Conservation (phyloP, 2,113 vertebrate genomes). For the Leucosticte australis region DNA sequence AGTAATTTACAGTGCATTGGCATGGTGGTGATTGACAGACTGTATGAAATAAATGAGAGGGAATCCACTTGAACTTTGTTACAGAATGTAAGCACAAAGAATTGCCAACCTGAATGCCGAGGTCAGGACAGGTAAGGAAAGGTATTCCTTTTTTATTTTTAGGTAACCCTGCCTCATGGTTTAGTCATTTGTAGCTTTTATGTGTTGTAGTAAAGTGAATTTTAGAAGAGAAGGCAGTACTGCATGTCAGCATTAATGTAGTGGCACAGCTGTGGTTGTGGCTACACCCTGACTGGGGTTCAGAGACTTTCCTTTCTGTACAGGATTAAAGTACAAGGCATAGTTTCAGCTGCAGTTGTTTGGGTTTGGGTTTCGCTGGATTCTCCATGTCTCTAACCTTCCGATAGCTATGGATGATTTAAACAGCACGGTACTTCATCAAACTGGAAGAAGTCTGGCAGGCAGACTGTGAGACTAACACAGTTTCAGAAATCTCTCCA, state of each 20-base stretch:
- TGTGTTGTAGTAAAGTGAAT: background rate
- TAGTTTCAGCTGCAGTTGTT: conserved; percentile 62
- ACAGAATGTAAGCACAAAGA: background rate
- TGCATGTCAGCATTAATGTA: conserved; percentile 7
- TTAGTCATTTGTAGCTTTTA: background rate
- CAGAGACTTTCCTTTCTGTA: conserved; percentile 41
- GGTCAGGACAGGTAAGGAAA: background rate
- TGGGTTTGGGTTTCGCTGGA: conserved; percentile 63
- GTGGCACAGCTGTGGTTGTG: conserved; percentile 64
- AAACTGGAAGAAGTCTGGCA: conserved; percentile 46
- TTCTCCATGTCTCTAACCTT: background rate
- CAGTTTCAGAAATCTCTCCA: background rate
- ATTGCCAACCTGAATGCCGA: background rate
- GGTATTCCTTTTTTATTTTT: background rate
- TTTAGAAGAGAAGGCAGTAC: background rate
- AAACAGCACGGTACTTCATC: background rate
- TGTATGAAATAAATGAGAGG: background rate
- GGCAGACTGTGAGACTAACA: background rate
- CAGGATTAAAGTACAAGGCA: conserved; percentile 67
- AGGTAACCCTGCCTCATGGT: background rate
- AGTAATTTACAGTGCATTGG: background rate
- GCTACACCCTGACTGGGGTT: conserved; percentile 16
- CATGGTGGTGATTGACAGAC: background rate
- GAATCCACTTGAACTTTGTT: background rate
- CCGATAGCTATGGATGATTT: conserved; percentile 12